Conservation (phyloP, 2,113 vertebrate species). For the Furnarius figulus region DNA sequence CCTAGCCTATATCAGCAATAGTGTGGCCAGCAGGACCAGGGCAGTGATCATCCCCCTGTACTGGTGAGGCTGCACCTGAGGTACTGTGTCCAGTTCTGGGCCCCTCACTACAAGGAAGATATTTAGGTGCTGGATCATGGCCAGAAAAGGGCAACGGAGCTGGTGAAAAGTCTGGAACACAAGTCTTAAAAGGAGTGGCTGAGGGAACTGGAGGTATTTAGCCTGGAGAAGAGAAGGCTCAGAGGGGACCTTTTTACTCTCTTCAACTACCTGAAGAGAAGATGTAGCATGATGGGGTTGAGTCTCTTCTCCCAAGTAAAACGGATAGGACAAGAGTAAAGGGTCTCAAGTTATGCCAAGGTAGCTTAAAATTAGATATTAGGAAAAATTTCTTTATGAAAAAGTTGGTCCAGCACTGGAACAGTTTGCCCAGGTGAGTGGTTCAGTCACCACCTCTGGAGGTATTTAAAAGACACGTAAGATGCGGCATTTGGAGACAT, state of each 20-base stretch:
- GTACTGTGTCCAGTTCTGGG: background rate
- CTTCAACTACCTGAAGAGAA: background rate
- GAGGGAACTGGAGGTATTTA: background rate
- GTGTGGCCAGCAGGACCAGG: background rate
- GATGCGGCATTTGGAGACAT: background rate
- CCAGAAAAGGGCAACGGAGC: background rate
- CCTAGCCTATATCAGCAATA: background rate
- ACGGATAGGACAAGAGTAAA: background rate
- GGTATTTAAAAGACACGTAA: background rate
- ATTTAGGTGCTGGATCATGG: rapidly evolving
- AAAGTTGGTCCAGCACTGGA: background rate
- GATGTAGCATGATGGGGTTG: background rate
- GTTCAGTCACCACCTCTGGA: background rate
- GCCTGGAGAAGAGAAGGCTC: background rate
- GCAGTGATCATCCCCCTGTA: rapidly evolving
- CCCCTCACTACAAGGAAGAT: background rate
- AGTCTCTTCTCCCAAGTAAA: background rate
- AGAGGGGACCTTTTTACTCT: background rate
- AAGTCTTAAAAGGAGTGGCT: background rate
- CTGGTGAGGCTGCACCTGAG: rapidly evolving
- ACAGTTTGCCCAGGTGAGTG: background rate
- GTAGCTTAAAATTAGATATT: background rate
- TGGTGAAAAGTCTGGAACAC: background rate
- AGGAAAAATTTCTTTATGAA: background rate
- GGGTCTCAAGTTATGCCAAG: no score